These are phyloP conservation scores for Micrastur ruficollis DNA, from an alignment of 2,797 vertebrate species.

Conservation along the genomic window DNA sequence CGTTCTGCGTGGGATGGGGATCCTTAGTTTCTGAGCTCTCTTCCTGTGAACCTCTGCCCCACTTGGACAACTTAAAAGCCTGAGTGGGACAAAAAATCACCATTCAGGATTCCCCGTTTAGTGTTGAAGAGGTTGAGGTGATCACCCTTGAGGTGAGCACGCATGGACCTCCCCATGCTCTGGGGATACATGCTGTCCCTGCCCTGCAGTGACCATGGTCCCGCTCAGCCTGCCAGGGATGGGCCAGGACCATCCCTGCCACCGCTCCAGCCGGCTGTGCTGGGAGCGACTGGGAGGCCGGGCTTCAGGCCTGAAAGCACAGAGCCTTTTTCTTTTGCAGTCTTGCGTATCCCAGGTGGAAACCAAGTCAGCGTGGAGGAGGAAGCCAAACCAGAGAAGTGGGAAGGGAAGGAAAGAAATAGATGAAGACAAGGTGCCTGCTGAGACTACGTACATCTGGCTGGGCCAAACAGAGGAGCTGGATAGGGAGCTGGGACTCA, in stretches of 20 bases:
- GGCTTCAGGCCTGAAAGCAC: not conserved
- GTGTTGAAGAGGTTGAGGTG: not conserved
- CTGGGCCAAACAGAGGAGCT: not conserved
- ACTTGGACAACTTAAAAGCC: not conserved
- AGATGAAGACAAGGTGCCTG: not conserved
- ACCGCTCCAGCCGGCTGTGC: not conserved
- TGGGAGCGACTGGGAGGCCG: not conserved
- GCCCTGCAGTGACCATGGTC: not conserved
- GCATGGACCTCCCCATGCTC: accelerated
- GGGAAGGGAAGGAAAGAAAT: not conserved
- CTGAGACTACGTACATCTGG: not conserved
- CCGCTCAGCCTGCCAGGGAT: not conserved
- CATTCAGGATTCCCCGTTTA: not conserved
- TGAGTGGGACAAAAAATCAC: too few species aligned
- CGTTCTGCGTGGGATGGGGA: not conserved
- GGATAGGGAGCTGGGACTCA: not conserved
- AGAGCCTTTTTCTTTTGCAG: not conserved
- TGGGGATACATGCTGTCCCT: accelerated
- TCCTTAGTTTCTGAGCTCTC: not conserved
- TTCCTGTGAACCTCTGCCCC: not conserved
- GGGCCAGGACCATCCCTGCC: not conserved
- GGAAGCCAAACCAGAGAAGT: not conserved
- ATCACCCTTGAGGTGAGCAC: not conserved
- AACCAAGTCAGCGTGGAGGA: not conserved
- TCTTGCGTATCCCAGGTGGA: not conserved